Conservation (phyloP, 2,888 invertebrate genomes). For the Syrphus vitripennis region DNA sequence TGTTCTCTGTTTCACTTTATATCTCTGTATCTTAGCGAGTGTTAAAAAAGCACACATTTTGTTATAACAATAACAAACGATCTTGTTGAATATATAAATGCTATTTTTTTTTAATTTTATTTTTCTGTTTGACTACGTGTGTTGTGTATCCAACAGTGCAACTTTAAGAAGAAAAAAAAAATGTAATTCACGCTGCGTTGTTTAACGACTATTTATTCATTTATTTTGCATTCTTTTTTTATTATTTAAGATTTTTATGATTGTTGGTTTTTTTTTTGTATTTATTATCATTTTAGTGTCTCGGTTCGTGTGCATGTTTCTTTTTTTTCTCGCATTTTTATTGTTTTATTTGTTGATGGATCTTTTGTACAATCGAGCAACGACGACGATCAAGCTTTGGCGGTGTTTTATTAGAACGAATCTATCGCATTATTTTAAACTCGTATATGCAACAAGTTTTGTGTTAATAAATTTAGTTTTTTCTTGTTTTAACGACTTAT, state of each 20-base stretch:
- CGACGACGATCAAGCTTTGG: constrained; percentile 13
- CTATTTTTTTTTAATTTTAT: neutral
- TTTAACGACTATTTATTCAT: constrained; percentile 59
- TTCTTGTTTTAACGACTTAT: constrained; percentile 42
- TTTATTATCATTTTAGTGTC: constrained; percentile 1
- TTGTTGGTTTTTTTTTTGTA: constrained; percentile 7
- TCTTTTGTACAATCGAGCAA: neutral
- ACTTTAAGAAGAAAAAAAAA: constrained; percentile 17
- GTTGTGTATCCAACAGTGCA: constrained; percentile 11
- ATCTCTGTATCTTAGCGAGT: neutral
- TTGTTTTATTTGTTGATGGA: constrained; percentile 15
- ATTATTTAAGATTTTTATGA: constrained; percentile 8
- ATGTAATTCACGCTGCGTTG: constrained; percentile 59
- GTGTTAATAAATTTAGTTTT: neutral
- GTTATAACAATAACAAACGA: constrained; percentile 14
- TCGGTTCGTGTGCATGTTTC: neutral
- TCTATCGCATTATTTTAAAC: constrained; percentile 29
- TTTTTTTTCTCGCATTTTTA: constrained; percentile 13
- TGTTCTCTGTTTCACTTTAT: neutral
- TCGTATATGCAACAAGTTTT: constrained; percentile 20
- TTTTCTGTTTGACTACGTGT: neutral
- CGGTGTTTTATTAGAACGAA: constrained; percentile 18
- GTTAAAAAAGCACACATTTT: constrained; percentile 14
- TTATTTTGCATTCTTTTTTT: constrained; percentile 48
- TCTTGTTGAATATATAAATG: constrained; percentile 15